Conservation (phyloP, 1,140 invertebrate genomes). For the Anoplophora glabripennis region DNA sequence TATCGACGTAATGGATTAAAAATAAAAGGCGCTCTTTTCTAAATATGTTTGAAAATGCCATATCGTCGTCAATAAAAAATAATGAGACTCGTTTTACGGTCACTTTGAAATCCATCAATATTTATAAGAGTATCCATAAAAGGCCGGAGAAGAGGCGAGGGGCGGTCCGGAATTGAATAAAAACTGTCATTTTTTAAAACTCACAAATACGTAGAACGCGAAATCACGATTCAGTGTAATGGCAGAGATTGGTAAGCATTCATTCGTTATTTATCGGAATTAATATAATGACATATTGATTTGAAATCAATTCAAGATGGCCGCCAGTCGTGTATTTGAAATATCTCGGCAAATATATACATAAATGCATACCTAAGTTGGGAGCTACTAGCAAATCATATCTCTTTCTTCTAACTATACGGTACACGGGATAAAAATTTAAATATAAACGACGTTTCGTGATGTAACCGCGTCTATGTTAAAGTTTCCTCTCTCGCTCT, state of each 20-base stretch:
- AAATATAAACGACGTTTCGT: conserved; percentile 38
- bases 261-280: conserved; percentile 37
- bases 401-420: conserved; percentile 11
- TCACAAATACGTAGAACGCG: conserved; percentile 26
- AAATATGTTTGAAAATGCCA: conserved; percentile 21
- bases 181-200: conserved; percentile 29
- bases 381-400: conserved; percentile 37
- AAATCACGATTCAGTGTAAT: conserved; percentile 34
- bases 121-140: conserved; percentile 27
- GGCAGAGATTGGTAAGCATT: conserved; percentile 26
- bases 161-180: conserved; percentile 18
- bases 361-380: conserved; percentile 33
- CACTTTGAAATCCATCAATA: conserved; percentile 31
- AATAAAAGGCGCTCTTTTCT: neutral
- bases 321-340: conserved; percentile 32
- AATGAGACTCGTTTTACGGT: conserved; percentile 28
- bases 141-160: conserved; percentile 12
- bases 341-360: conserved; percentile 33
- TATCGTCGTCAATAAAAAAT: conserved; percentile 36
- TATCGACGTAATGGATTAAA: too few species aligned
- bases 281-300: conserved; percentile 42
- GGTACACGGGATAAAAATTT: conserved; percentile 35
- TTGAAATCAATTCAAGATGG: conserved; percentile 40
- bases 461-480: conserved; percentile 24
- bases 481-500: neutral